Evolutionary conservation across 2,888 invertebrate genomes (phyloP).

Genomic region (Heliconius erato): DNA sequence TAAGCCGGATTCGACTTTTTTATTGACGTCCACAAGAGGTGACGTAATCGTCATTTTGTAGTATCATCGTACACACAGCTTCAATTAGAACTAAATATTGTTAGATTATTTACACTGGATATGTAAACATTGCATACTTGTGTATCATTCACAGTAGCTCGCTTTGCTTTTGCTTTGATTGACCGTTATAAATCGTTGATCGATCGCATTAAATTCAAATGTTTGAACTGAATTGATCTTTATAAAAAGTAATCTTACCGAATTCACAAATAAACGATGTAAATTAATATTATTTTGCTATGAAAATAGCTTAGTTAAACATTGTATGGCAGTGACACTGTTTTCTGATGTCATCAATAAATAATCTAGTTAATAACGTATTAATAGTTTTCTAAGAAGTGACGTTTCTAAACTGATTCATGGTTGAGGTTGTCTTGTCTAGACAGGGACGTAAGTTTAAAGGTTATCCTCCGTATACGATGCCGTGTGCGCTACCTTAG

Average conservation of each 20-base stretch:
- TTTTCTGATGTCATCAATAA: slow-evolving; percentile 51
- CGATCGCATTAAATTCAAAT: slow-evolving; percentile 2
- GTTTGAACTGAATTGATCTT: slow-evolving; percentile 8
- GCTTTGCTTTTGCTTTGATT: slow-evolving; percentile 17
- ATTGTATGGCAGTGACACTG: slow-evolving; percentile 44
- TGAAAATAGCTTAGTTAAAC: not conserved
- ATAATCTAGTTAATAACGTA: slow-evolving; percentile 40
- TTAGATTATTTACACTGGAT: slow-evolving; percentile 51
- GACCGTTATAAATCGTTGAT: slow-evolving; percentile 34
- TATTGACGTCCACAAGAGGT: slow-evolving; percentile 67
- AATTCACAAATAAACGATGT: not conserved
- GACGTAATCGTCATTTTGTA: slow-evolving; percentile 74
- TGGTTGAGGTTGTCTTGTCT: slow-evolving; percentile 46
- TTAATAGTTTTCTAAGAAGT: slow-evolving; percentile 47
- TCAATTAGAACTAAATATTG: slow-evolving; percentile 49
- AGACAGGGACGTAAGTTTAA: slow-evolving; percentile 46
- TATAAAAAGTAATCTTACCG: not conserved
- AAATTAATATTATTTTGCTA: not conserved
- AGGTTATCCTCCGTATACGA: slow-evolving; percentile 47
- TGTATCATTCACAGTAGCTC: slow-evolving; percentile 41
- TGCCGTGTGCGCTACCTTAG: slow-evolving; percentile 47
- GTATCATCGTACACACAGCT: slow-evolving; percentile 54
- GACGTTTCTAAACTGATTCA: slow-evolving; percentile 52
- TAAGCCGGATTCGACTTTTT: slow-evolving; percentile 78
- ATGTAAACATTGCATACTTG: slow-evolving; percentile 49